Evolutionary conservation across 1,140 invertebrate genomes (phyloP), one percentile per base, ranked within the genome.

Genomic region (Protaetia brevitarsis): DNA sequence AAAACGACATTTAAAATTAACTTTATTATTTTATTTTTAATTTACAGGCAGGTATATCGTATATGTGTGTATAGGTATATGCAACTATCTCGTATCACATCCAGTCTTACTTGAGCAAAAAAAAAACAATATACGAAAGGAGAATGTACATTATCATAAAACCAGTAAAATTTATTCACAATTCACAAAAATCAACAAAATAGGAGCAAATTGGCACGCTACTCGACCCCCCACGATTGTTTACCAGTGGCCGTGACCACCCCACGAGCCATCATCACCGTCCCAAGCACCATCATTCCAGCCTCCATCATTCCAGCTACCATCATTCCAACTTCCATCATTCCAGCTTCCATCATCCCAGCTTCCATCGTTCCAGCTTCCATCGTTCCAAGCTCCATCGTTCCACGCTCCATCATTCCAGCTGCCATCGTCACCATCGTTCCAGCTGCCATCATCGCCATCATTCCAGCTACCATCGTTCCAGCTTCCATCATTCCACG

Each of bases 261-360:
- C n/a, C 31, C 31, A 34, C n/a, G 31, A 34, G 31, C 31, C 31
- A 34, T 34, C 31, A 34, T 34, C 31, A 34, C 31, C 31, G 31
- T 34, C 31, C 31, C 31, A 34, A 27, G 13, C 26, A 56, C 23
- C 51, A 4, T 21, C 13, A 10, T 56, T 10, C 51, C 51, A 56
- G 19, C 13, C 16, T 0, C 51, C 51, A 56, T 56, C 51, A 56
- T 56, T 21, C 11, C n/a, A n/a, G n/a, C n/a, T n/a, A n/a, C n/a
- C n/a, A 34, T n/a, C 31, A 34, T 34, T n/a, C 31, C 31, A 34
- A 7, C 31, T 34, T 34, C 51, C 51, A 5, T 56, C 13, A 27
- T 56, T 56, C 51, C 51, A 56, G 11, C 51, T 21, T 56, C 51
- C 51, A 56, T 56, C 51, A 19, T 56, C 23, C 51, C 51, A 56